Evolutionary conservation across 2,888 invertebrate species (phyloP), one percentile per base, ranked within the genome.

Genomic region (Plebejus argus): DNA sequence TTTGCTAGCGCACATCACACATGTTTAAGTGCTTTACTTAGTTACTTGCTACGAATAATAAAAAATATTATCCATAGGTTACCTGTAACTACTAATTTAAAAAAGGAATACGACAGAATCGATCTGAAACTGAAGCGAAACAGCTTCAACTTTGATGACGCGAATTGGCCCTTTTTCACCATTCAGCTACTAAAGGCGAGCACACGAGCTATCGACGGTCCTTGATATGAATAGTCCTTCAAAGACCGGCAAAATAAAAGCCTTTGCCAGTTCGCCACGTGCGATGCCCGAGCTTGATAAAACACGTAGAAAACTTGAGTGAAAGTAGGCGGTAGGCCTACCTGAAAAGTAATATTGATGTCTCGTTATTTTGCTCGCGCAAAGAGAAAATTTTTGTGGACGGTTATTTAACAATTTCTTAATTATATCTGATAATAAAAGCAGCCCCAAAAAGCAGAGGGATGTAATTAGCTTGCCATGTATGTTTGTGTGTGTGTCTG

Each of bases 141-240:
- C 49, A 15, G 12, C 53, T 53, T 53, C 18, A 53, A 18, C 18
- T 18, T 53, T 53, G 12, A 18, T 53, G 3, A 53, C 53, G 53
- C 18, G 53, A 53, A 53, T 53, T 53, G 53, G 53, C 18, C 53
- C 15, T 53, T 53, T 53, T 53, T 53, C 45, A 53, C 53, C 53
- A 18, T 53, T 53, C 53, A 53, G 53, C 58, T n/a, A 58, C n/a
- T 58, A 58, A 20, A 58, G 45, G 45, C 12, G 45, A 45, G 58
- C 20, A n/a, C 20, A n/a, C 58, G 20, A 61, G 61, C 61, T 61
- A 61, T 61, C 23, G 61, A 23, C 23, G 61, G 12, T 61, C 23
- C 61, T 61, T 61, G 58, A 58, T 23, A 61, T 61, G 12, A 61
- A 61, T 61, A 61, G 23, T 61, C 23, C 61, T 61, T 61, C 61